Conservation (phyloP, 2,888 invertebrate genomes). For the Phyllotreta striolata region DNA sequence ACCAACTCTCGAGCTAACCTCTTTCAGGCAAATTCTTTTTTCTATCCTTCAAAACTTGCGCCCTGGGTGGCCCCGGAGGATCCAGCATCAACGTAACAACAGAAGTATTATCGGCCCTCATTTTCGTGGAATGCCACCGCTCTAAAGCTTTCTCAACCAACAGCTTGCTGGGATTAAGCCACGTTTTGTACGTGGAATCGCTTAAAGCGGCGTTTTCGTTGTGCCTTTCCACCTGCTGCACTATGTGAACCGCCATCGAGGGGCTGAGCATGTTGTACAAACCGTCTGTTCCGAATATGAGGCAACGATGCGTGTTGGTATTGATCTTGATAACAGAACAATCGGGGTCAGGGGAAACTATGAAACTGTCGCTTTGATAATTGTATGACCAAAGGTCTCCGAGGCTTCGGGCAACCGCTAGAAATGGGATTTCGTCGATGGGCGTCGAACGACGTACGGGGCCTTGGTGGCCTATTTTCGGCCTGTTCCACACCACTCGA, state of each 20-base stretch:
- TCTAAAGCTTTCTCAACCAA: slow-evolving; percentile 84
- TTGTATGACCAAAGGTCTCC: slow-evolving; percentile 99
- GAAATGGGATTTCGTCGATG: slow-evolving; percentile 92
- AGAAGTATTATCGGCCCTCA: slow-evolving; percentile 96
- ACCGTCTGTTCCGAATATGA: slow-evolving; percentile 96
- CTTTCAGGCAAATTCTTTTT: slow-evolving; percentile 51
- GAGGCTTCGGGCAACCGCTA: slow-evolving; percentile 94
- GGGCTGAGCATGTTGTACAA: slow-evolving; percentile 95
- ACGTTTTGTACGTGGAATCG: slow-evolving; percentile 62
- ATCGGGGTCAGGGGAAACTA: slow-evolving; percentile 98
- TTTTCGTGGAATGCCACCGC: slow-evolving; percentile 82
- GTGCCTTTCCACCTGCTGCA: slow-evolving; percentile 81
- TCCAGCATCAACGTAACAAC: slow-evolving; percentile 92
- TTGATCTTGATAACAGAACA: slow-evolving; percentile 86
- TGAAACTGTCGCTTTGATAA: slow-evolving; percentile 86
- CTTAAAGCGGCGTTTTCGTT: slow-evolving; percentile 73
- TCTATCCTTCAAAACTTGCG: slow-evolving; percentile 65
- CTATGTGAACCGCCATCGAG: slow-evolving; percentile 80
- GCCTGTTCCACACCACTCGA: slow-evolving; percentile 96
- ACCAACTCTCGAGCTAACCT: slow-evolving; percentile 31
- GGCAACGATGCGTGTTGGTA: slow-evolving; percentile 79
- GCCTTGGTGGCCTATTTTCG: slow-evolving; percentile 82
- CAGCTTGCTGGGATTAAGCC: slow-evolving; percentile 92
- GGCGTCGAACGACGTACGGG: slow-evolving; percentile 89
- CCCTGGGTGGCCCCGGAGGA: slow-evolving; percentile 83